phyloP scores from a whole-genome alignment of 2,113 vertebrate species.

The Rhadina sibilatrix region DNA sequence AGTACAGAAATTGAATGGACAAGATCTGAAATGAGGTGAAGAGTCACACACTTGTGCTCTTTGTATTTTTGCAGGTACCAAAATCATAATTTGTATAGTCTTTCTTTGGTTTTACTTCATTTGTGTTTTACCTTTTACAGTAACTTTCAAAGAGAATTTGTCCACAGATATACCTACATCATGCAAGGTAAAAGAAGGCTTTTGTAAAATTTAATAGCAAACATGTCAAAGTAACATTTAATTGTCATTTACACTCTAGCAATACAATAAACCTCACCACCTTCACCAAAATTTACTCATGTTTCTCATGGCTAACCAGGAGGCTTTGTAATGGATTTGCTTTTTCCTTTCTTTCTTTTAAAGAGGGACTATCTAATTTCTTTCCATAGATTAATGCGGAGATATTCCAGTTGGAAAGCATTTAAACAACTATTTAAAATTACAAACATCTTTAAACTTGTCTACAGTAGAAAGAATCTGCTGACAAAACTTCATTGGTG shows the following conservation, averaged over 20 bases:
- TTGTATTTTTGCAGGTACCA: neutral
- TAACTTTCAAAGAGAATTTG: neutral
- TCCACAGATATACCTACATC: neutral
- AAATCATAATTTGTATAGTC: neutral
- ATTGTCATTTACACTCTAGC: neutral
- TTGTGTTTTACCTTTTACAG: neutral
- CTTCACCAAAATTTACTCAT: neutral
- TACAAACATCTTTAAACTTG: neutral
- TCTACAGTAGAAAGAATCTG: neutral
- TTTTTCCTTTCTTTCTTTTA: neutral
- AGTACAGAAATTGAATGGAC: neutral
- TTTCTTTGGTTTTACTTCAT: neutral
- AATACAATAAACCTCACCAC: neutral
- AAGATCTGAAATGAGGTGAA: neutral
- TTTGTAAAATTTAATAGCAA: neutral
- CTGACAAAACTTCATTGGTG: neutral
- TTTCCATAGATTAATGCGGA: neutral
- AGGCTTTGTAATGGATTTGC: neutral
- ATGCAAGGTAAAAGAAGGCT: neutral
- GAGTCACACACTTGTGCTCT: neutral
- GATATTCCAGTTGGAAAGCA: neutral
- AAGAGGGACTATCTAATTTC: neutral
- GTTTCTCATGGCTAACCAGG: neutral
- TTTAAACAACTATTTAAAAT: neutral
- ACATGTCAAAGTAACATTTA: neutral